A percentile compares a stretch with the other conserved stretches of the same genome.
Evolutionary conservation across 1,140 invertebrate species (phyloP).

Genomic region (Brachionus sp.): DNA sequence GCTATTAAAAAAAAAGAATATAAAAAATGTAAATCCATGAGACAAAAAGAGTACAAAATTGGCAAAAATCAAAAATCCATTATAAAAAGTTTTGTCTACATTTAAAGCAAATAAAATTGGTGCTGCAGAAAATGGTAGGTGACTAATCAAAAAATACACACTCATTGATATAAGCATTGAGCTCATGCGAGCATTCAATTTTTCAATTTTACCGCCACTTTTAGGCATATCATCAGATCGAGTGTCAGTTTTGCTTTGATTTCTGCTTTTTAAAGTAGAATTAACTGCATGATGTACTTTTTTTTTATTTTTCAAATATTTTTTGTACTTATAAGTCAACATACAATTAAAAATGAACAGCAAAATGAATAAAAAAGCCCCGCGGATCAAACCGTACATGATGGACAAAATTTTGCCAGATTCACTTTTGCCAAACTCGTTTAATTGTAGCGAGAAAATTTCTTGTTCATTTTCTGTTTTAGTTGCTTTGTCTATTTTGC

Average conservation of each 20-base stretch:
- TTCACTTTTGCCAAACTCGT: not conserved
- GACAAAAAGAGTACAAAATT: not conserved
- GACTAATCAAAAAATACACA: not conserved
- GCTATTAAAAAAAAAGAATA: not conserved
- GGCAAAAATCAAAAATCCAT: not conserved
- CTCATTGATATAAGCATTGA: not conserved
- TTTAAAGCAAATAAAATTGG: not conserved
- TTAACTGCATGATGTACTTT: not conserved
- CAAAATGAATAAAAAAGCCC: not conserved
- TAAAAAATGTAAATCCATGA: not conserved
- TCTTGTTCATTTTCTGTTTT: not conserved
- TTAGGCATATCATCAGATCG: not conserved
- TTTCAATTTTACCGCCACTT: not conserved
- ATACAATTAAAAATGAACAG: not conserved
- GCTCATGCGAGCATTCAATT: not conserved
- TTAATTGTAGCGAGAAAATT: not conserved
- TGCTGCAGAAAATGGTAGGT: not conserved
- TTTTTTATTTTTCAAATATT: not conserved
- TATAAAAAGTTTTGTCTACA: not conserved
- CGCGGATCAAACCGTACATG: not conserved
- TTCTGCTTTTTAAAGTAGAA: not conserved
- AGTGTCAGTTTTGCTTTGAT: not conserved
- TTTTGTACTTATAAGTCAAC: not conserved
- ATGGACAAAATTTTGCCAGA: not conserved
- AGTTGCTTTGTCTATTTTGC: constrained; percentile 1